Conservation (phyloP, 2,113 vertebrate species). For the Seriola dumerili region DNA sequence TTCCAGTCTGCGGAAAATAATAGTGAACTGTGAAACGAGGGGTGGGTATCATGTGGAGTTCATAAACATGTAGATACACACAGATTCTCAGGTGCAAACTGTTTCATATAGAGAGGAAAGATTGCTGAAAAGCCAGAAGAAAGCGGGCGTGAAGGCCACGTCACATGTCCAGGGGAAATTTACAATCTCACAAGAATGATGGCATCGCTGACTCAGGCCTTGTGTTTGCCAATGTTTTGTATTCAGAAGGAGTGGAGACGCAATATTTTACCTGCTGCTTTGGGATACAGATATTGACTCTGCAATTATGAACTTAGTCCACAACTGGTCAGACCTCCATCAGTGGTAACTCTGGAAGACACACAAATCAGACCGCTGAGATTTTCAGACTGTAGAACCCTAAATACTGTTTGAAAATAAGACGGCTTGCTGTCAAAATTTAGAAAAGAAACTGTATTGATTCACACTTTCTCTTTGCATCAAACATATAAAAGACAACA, state of each 20-base stretch:
- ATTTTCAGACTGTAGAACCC: constrained; percentile 5
- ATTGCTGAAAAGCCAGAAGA: constrained; percentile 18
- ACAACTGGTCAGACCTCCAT: constrained; percentile 29
- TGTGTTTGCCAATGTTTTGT: constrained; percentile 46
- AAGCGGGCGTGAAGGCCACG: constrained; percentile 18
- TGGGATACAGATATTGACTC: constrained; percentile 58
- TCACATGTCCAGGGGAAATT: constrained; percentile 31
- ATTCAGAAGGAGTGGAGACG: constrained; percentile 36
- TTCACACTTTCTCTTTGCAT: not conserved
- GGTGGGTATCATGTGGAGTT: constrained; percentile 60
- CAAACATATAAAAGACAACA: not conserved
- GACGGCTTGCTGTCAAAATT: not conserved
- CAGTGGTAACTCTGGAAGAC: constrained; percentile 11
- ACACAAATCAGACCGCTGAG: constrained; percentile 10
- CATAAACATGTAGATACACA: constrained; percentile 58
- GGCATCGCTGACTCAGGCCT: constrained; percentile 35
- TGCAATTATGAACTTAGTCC: constrained; percentile 44
- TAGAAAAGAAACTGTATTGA: not conserved
- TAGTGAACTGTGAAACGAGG: constrained; percentile 49
- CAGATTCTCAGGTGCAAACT: constrained; percentile 7
- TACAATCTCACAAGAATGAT: constrained; percentile 31
- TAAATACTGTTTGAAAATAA: constrained; percentile 1
- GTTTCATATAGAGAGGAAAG: constrained; percentile 11
- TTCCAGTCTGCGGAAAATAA: constrained; percentile 56
- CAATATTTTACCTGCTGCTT: constrained; percentile 59